Evolutionary conservation across 92 coral and sea anemone genomes (phyloP).

Genomic region (Porites divaricata): DNA sequence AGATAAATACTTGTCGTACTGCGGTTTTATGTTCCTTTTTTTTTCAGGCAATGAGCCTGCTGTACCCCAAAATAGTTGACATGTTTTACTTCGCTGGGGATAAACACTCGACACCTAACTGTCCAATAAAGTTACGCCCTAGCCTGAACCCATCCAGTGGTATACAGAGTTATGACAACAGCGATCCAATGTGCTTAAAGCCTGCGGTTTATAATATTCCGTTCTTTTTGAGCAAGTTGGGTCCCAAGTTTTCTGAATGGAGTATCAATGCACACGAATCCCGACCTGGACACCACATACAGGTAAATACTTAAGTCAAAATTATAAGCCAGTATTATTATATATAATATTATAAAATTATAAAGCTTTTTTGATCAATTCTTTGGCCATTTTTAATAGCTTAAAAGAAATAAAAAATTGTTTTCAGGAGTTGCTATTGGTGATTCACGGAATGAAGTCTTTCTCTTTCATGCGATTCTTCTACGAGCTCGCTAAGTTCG

Average conservation of each 20-base stretch:
- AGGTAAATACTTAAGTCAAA: slow-evolving; percentile 67
- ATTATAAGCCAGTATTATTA: too few species aligned
- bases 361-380: too few species aligned
- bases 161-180: slow-evolving; percentile 80
- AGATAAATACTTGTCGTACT: too few species aligned
- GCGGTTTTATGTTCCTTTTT: too few species aligned
- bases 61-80: slow-evolving; percentile 80
- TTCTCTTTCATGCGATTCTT: too few species aligned
- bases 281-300: slow-evolving; percentile 92
- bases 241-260: slow-evolving; percentile 89
- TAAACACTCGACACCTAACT: slow-evolving; percentile 89
- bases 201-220: slow-evolving; percentile 81
- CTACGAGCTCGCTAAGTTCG: too few species aligned
- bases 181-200: slow-evolving; percentile 49
- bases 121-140: slow-evolving; percentile 83
- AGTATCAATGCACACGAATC: slow-evolving; percentile 95
- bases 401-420: too few species aligned
- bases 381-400: too few species aligned
- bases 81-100: slow-evolving; percentile 91
- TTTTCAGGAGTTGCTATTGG: too few species aligned
- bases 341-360: too few species aligned
- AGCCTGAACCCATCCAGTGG: slow-evolving; percentile 90
- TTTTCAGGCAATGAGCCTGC: slow-evolving; percentile 84
- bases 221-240: slow-evolving; percentile 84
- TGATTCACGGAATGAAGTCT: too few species aligned